Percentiles rank a stretch among this genome's conserved stretches.
These are phyloP conservation scores for Apantesis nais DNA, from an alignment of 2,888 invertebrate genomes.

Conservation along the genomic window DNA sequence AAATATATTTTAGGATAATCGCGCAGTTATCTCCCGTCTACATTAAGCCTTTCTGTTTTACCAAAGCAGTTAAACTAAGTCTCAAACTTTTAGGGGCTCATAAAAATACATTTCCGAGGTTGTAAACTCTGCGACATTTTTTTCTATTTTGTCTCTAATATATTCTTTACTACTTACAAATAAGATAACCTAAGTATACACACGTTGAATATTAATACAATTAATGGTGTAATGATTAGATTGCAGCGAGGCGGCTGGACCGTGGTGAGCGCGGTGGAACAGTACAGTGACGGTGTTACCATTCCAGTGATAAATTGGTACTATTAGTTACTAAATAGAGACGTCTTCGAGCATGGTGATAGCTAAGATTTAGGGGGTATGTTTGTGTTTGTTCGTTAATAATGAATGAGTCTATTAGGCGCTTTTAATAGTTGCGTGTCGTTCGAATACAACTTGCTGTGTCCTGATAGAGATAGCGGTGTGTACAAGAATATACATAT, in stretches of 20 bases:
- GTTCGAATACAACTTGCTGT: background rate
- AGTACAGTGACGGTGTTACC: constrained; percentile 10
- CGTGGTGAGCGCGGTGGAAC: background rate
- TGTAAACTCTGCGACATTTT: constrained; percentile 16
- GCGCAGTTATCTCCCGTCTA: constrained; percentile 18
- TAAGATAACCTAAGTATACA: constrained; percentile 37
- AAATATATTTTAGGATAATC: constrained; percentile 14
- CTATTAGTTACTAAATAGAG: constrained; percentile 21
- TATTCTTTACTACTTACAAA: constrained; percentile 32
- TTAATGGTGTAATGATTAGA: constrained; percentile 43
- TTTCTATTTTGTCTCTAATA: constrained; percentile 24
- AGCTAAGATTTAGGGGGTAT: constrained; percentile 6
- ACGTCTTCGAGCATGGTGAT: constrained; percentile 6
- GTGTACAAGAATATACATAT: background rate
- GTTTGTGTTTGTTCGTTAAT: constrained; percentile 8
- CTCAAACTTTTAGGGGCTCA: background rate
- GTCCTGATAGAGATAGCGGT: background rate
- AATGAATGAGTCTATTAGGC: constrained; percentile 6
- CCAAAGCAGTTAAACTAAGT: background rate
- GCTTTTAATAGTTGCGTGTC: constrained; percentile 12
- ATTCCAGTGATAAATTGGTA: constrained; percentile 20
- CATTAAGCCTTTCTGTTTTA: constrained; percentile 12
- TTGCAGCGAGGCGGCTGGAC: constrained; percentile 1
- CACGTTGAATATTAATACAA: constrained; percentile 42
- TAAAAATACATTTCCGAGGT: constrained; percentile 1